phyloP scores from a whole-genome alignment of 1,140 invertebrate genomes.

The Lutraria rhynchaena region DNA sequence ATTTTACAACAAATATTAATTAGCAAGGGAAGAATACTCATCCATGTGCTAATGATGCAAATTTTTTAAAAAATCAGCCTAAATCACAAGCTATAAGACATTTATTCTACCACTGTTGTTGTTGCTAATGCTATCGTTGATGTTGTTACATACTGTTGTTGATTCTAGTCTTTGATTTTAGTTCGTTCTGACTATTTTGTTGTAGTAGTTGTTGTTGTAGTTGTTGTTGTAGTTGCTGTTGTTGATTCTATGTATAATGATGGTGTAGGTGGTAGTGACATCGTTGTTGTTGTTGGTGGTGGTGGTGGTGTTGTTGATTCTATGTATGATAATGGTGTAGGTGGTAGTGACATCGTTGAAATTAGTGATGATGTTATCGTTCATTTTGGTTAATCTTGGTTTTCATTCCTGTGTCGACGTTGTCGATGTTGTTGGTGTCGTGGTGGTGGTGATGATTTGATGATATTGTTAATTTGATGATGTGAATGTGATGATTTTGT shows the following conservation, averaged over 20 bases:
- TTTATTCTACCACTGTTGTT: not conserved
- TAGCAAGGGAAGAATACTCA: too few relatives aligned
- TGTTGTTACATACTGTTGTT: not conserved
- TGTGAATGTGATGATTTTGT: too few relatives aligned
- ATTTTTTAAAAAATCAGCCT: too few relatives aligned
- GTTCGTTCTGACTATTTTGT: not conserved
- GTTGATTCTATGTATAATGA: not conserved
- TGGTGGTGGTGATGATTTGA: too few relatives aligned
- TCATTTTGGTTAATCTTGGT: not conserved
- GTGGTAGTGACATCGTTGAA: not conserved
- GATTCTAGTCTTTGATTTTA: not conserved
- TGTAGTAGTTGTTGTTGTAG: not conserved
- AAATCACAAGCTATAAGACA: too few relatives aligned
- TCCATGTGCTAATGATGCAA: too few relatives aligned
- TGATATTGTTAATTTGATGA: too few relatives aligned
- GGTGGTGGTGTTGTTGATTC: not conserved
- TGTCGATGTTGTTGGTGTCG: not conserved
- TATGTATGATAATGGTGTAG: not conserved
- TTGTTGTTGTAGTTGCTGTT: not conserved
- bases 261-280: not conserved
- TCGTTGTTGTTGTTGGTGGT: not conserved
- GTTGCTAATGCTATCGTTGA: not conserved
- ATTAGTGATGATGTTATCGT: not conserved
- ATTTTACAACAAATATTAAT: too few relatives aligned
- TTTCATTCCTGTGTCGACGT: not conserved